phyloP scores from a whole-genome alignment of 2,113 vertebrate species.

The Neoarius graeffei region DNA sequence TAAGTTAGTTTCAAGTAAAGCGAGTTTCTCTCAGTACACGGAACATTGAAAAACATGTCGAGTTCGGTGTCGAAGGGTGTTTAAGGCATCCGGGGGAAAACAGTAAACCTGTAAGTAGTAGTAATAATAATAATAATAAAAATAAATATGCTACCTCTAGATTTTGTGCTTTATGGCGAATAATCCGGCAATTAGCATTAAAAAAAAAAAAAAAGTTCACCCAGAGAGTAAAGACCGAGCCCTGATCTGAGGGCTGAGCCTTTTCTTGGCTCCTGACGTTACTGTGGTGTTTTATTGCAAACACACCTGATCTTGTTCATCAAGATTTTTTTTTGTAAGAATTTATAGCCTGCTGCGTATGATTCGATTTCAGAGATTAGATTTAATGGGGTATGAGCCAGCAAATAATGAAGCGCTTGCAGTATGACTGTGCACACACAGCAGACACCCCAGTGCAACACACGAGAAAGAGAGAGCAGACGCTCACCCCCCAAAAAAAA shows the following conservation, averaged over 20 bases:
- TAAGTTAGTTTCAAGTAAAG: background rate
- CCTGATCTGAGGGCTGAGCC: background rate
- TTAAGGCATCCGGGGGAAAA: slow-evolving; percentile 19
- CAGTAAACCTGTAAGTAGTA: background rate
- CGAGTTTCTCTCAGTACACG: background rate
- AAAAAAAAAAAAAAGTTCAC: background rate
- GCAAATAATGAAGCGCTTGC: background rate
- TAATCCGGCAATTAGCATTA: background rate
- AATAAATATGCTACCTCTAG: background rate
- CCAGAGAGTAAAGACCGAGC: background rate
- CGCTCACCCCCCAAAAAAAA: background rate
- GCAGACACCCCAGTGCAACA: background rate
- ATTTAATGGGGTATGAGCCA: background rate
- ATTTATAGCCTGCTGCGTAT: background rate
- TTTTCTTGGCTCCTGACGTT: background rate
- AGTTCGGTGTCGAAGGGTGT: background rate
- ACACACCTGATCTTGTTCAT: slow-evolving; percentile 24
- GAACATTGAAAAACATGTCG: background rate
- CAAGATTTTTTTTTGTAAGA: background rate
- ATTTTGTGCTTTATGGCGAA: slow-evolving; percentile 10
- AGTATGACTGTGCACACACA: slow-evolving; percentile 19
- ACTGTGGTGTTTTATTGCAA: background rate
- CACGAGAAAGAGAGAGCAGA: background rate
- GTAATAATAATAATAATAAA: too few species aligned
- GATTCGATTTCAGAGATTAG: background rate